Percentiles rank a stretch among this genome's conserved stretches.
These are phyloP conservation scores for Linnaemya tessellans DNA, from an alignment of 2,888 invertebrate genomes.

Conservation along the genomic window DNA sequence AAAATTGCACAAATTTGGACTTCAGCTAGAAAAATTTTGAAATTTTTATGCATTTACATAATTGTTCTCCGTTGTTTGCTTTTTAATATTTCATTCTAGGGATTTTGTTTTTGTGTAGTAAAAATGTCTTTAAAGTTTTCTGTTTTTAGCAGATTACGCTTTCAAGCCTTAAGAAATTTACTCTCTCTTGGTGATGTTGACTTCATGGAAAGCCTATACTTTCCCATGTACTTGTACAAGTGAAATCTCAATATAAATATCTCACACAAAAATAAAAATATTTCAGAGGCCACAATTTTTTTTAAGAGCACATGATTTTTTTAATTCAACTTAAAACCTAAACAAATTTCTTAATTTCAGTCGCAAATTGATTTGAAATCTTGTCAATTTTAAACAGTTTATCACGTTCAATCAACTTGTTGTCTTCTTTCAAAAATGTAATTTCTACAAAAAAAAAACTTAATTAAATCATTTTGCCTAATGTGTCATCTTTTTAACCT, in stretches of 20 bases:
- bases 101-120: too few species aligned
- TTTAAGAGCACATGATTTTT: not conserved
- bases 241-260: too few species aligned
- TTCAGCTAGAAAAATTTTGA: too few species aligned
- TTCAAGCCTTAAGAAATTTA: not conserved
- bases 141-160: too few species aligned
- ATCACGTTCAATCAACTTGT: constrained; percentile 46
- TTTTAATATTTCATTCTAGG: too few species aligned
- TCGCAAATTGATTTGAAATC: constrained; percentile 8
- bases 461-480: constrained; percentile 18
- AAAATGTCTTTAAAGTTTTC: too few species aligned
- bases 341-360: constrained; percentile 19
- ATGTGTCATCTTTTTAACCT: constrained; percentile 38
- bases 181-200: not conserved
- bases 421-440: not conserved
- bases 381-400: constrained; percentile 6
- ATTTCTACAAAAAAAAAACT: constrained; percentile 10
- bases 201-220: too few species aligned
- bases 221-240: not conserved
- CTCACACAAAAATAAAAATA: constrained; percentile 1
- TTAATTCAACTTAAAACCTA: not conserved
- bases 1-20: too few species aligned
- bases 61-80: too few species aligned
- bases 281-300: not conserved
- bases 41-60: too few species aligned